These are phyloP conservation scores for Kryptolebias ocellatus DNA, from an alignment of 2,797 vertebrate species.

Conservation along the genomic window DNA sequence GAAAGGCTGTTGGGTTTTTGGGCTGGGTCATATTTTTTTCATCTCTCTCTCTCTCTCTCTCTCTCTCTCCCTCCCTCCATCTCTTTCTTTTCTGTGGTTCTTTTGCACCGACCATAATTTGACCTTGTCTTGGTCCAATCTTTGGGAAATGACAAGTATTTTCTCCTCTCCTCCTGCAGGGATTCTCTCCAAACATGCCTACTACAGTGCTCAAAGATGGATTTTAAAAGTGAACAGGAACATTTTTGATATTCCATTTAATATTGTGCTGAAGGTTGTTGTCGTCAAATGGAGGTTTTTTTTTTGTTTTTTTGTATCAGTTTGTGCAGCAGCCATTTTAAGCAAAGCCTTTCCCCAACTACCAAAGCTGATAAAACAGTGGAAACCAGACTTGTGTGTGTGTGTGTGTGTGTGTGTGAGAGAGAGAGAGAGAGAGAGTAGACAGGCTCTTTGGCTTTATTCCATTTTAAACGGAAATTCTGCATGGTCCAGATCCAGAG, in stretches of 20 bases:
- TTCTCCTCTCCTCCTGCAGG: conserved; percentile 4
- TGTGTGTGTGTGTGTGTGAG: too few species aligned
- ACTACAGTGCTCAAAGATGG: neutral
- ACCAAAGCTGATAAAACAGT: conserved; percentile 40
- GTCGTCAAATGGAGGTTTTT: neutral
- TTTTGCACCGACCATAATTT: conserved; percentile 25
- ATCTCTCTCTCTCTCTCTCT: conserved; percentile 18
- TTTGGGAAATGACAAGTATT: neutral
- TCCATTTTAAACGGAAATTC: conserved; percentile 42
- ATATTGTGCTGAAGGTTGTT: neutral
- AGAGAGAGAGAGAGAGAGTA: neutral
- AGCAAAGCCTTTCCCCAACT: conserved; percentile 18
- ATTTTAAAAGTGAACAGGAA: neutral
- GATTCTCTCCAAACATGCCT: conserved; percentile 1
- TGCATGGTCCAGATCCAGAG: conserved; percentile 33
- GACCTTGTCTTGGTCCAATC: conserved; percentile 11
- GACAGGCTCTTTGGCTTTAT: conserved; percentile 41
- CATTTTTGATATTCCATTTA: neutral
- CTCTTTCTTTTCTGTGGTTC: conserved; percentile 15
- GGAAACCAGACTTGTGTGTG: conserved; percentile 40
- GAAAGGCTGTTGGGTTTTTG: conserved; percentile 59
- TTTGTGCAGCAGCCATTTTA: conserved; percentile 18
- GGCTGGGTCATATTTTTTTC: conserved; percentile 29
- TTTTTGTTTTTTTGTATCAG: neutral
- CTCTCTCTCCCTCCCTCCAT: conserved; percentile 1